Evolutionary conservation across 2,888 invertebrate genomes (phyloP).

Genomic region (Cheilosia vernalis): DNA sequence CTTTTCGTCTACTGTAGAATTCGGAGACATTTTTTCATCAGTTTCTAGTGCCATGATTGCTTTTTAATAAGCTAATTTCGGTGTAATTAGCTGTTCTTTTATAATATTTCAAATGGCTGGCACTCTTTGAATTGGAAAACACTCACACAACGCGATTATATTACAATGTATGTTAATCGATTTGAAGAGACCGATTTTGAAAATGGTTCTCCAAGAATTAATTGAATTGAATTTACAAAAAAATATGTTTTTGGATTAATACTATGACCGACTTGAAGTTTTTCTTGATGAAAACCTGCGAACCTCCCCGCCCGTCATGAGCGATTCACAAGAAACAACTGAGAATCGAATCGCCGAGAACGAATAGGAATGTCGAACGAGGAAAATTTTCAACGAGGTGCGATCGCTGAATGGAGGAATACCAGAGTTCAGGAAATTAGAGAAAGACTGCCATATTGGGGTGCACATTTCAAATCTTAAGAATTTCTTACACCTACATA

Average conservation of each 20-base stretch:
- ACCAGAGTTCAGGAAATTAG: neutral
- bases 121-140: slow-evolving; percentile 28
- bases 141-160: slow-evolving; percentile 41
- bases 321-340: slow-evolving; percentile 74
- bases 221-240: slow-evolving; percentile 27
- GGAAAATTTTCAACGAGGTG: slow-evolving; percentile 40
- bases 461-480: no score
- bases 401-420: neutral
- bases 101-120: slow-evolving; percentile 18
- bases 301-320: slow-evolving; percentile 66
- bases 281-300: slow-evolving; percentile 53
- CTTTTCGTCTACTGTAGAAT: slow-evolving; percentile 47
- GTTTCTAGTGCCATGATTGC: slow-evolving; percentile 72
- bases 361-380: slow-evolving; percentile 32
- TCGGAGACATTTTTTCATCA: slow-evolving; percentile 52
- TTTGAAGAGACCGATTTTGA: slow-evolving; percentile 37
- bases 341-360: slow-evolving; percentile 57
- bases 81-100: slow-evolving; percentile 38
- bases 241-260: slow-evolving; percentile 45
- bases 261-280: slow-evolving; percentile 39
- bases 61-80: slow-evolving; percentile 39
- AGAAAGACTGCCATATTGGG: no score
- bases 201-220: slow-evolving; percentile 31
- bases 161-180: slow-evolving; percentile 31
- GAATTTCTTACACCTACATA: no score